Percentiles rank a stretch among this genome's conserved stretches.
Conservation (phyloP, 2,888 invertebrate species). For the Drosophila siamana region DNA sequence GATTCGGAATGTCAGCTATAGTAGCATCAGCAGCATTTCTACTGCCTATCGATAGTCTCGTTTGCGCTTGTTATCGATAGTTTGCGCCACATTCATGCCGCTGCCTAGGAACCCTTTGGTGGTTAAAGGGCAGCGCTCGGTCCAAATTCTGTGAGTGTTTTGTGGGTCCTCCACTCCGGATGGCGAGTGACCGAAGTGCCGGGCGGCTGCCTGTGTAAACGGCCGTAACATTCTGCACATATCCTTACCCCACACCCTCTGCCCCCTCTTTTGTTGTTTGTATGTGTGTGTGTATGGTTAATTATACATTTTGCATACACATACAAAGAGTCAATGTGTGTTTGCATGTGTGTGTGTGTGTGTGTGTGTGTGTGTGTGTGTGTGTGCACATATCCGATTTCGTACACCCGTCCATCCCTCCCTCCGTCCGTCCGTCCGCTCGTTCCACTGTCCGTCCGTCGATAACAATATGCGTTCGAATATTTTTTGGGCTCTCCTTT, state of each 20-base stretch:
- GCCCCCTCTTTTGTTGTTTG: neutral
- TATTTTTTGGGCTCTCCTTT: conserved; percentile 49
- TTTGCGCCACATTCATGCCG: neutral
- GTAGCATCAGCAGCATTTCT: neutral
- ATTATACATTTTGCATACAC: conserved; percentile 73
- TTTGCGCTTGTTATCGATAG: neutral
- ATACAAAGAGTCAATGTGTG: neutral
- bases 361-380: conserved; percentile 38
- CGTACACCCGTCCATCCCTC: conserved; percentile 16
- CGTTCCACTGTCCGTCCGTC: conserved; percentile 46
- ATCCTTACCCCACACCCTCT: conserved; percentile 19
- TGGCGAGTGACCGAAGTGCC: conserved; percentile 58
- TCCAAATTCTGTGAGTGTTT: conserved; percentile 18
- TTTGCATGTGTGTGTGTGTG: conserved; percentile 11
- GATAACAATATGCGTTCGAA: conserved; percentile 77
- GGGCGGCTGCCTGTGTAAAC: conserved; percentile 66
- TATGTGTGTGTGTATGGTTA: conserved; percentile 63
- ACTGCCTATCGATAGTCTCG: neutral
- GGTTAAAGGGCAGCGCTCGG: conserved; percentile 17
- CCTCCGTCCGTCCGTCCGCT: conserved; percentile 4
- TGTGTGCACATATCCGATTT: conserved; percentile 72
- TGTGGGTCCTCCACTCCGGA: conserved; percentile 31
- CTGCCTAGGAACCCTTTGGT: neutral
- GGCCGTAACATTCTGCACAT: conserved; percentile 73
- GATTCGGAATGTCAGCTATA: too few species aligned